Evolutionary conservation across 2,888 invertebrate genomes (phyloP).

Genomic region (Cheilosia pagana): DNA sequence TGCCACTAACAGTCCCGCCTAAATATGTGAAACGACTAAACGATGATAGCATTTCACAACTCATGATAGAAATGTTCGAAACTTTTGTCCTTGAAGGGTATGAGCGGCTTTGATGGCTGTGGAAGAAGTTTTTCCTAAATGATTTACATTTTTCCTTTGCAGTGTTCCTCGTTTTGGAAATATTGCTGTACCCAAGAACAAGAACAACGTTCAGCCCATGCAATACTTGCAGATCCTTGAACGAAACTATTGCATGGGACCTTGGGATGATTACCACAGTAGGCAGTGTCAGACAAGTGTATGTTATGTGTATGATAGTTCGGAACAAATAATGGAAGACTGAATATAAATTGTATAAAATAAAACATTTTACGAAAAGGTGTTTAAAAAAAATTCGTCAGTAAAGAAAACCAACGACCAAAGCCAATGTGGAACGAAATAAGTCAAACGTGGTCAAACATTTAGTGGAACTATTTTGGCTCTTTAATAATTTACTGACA

Average conservation of each 20-base stretch:
- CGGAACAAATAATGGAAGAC: neutral
- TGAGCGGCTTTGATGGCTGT: neutral
- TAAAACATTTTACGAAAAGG: too few relatives aligned
- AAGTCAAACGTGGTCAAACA: too few relatives aligned
- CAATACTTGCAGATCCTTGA: conserved; percentile 50
- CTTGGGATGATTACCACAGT: conserved; percentile 29
- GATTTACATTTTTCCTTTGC: neutral
- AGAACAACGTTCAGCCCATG: conserved; percentile 6
- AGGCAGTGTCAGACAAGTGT: neutral
- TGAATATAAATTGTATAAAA: neutral
- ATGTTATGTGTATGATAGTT: conserved; percentile 40
- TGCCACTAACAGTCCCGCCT: conserved; percentile 13
- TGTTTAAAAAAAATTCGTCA: too few relatives aligned
- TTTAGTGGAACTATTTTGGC: too few relatives aligned
- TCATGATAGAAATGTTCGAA: conserved; percentile 52
- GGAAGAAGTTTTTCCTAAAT: neutral
- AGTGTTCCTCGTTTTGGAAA: conserved; percentile 46
- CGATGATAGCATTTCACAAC: conserved; percentile 37
- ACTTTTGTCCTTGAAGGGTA: conserved; percentile 40
- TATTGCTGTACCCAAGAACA: conserved; percentile 26
- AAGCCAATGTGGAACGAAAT: too few relatives aligned
- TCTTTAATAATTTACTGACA: too few relatives aligned
- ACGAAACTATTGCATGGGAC: conserved; percentile 24
- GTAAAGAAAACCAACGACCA: too few relatives aligned
- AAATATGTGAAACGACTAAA: conserved; percentile 4